Base-by-base conservation (phyloP, 2,888 invertebrate genomes). In the Elaeidobius kamerunicus region DNA sequence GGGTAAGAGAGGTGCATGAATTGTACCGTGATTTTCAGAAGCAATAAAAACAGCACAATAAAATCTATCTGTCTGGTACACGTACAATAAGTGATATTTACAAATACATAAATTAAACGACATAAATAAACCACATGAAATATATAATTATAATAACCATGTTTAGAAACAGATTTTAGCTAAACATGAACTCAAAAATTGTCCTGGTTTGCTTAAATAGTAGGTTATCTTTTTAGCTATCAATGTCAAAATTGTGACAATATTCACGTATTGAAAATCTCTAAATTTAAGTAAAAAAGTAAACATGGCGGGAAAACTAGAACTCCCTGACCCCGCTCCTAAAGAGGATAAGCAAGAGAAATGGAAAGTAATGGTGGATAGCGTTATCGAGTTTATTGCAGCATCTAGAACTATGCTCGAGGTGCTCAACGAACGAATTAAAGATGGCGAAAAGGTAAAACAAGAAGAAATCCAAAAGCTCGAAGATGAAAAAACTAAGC, bases 361-460 rank as follows among this genome's bases (percentile, higher is more conserved):
- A 30, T 59, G 56, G 57, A 51, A 48, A 45, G 48, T 52, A 7
- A 56, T 60, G 57, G 50, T 60, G 23, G 57, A 59, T 14, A 57
- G 56, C 36, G 41, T 60, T n/a, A 48, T 57, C 16, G 58, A 56
- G 35, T 57, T 59, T 38, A 56, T 60, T 16, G 20, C 56, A 7
- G 57, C 59, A 6, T 60, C 60, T 12, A 55, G 43, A 28, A 41
- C 47, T 2, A 57, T 56, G 55, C 30, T 59, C 6, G 23, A 50
- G 2, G 52, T 52, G 5, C 41, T 59, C 3, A 59, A 46, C 36
- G 47, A 52, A 6, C 52, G 41, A 27, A 7, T 56, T 3, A 28
- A 15, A 32, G 41, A 43, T 3, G n/a, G 30, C 2, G 50, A 51
- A 38, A 43, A 39, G 9, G 5, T 28, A 14, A 42, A 30, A 38